Percentiles rank a stretch among this genome's conserved stretches.
These are phyloP conservation scores for Galerucella calmariensis DNA, from an alignment of 2,888 invertebrate genomes.

Conservation along the genomic window DNA sequence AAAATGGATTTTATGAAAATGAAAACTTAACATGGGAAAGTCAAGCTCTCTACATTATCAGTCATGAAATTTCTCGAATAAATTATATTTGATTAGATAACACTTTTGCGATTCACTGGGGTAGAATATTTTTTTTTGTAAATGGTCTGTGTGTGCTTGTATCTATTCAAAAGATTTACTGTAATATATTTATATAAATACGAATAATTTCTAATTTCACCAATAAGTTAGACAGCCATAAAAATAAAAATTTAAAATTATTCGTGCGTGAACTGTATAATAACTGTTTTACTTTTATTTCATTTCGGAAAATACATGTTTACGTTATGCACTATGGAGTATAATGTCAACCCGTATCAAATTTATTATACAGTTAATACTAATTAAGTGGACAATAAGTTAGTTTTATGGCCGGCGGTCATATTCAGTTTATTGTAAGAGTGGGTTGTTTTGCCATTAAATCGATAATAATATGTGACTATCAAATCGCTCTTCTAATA, in stretches of 20 bases:
- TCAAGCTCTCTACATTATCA: neutral
- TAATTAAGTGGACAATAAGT: neutral
- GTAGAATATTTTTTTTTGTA: neutral
- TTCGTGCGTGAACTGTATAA: conserved; percentile 35
- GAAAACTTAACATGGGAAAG: neutral
- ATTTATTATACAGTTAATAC: conserved; percentile 6
- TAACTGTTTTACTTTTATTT: conserved; percentile 16
- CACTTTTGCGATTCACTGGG: neutral
- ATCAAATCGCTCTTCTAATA: neutral
- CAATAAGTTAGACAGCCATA: neutral
- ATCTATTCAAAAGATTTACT: conserved; percentile 3
- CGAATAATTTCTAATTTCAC: conserved; percentile 34
- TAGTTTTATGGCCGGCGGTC: neutral
- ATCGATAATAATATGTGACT: neutral
- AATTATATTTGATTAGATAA: neutral
- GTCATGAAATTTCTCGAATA: neutral
- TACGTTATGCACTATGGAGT: conserved; percentile 27
- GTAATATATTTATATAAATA: neutral
- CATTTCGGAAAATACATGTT: conserved; percentile 29
- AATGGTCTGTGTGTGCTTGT: neutral
- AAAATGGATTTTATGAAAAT: too few relatives aligned
- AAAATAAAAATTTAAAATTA: conserved; percentile 22
- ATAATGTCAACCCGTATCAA: conserved; percentile 14
- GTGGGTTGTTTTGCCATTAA: neutral
- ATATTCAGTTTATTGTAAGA: neutral